These are phyloP conservation scores for Centropus bengalensis DNA, from an alignment of 2,113 vertebrate genomes.

Conservation along the genomic window DNA sequence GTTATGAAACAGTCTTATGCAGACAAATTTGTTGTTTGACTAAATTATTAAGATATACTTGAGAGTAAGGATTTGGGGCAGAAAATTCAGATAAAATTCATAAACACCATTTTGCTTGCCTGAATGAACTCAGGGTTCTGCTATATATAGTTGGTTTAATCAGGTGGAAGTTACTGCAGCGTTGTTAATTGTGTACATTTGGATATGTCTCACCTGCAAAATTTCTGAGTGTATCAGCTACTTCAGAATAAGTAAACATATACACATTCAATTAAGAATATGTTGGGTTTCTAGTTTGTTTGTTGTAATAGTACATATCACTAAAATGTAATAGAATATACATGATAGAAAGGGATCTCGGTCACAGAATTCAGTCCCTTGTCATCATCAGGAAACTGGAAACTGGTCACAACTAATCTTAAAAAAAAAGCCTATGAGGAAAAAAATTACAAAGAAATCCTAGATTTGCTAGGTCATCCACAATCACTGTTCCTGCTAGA, in stretches of 20 bases:
- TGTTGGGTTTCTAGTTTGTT: background rate
- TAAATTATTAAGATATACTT: slow-evolving; percentile 32
- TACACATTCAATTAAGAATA: background rate
- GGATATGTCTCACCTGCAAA: background rate
- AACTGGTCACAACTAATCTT: background rate
- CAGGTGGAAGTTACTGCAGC: background rate
- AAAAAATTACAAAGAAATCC: background rate
- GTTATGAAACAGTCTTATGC: background rate
- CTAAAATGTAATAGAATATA: background rate
- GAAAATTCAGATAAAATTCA: slow-evolving; percentile 40
- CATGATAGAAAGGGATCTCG: background rate
- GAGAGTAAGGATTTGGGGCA: slow-evolving; percentile 7
- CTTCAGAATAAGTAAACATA: background rate
- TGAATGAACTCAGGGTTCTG: background rate
- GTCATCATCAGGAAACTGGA: background rate
- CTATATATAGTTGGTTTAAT: background rate
- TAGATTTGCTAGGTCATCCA: background rate
- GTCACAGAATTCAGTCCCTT: background rate
- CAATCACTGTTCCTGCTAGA: background rate
- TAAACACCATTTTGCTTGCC: background rate
- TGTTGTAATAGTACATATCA: background rate
- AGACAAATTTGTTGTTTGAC: slow-evolving; percentile 34
- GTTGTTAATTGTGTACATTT: background rate
- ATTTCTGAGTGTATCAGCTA: background rate
- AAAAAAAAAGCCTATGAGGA: background rate